These are phyloP conservation scores for Sandelia bainsii DNA, from an alignment of 2,797 vertebrate genomes.

Conservation along the genomic window DNA sequence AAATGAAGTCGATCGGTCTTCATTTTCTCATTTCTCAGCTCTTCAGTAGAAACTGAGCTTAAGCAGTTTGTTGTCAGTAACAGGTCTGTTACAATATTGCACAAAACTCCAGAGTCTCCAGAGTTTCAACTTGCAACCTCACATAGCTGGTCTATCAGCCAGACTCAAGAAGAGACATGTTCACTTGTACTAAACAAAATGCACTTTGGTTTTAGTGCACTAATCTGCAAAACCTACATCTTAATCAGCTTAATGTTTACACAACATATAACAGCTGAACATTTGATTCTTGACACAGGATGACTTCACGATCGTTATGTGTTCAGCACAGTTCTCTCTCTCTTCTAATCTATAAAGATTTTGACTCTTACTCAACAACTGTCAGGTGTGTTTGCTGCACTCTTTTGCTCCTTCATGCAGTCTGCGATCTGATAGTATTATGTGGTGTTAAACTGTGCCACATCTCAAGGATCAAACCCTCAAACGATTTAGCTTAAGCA, in stretches of 20 bases:
- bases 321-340: not conserved
- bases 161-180: not conserved
- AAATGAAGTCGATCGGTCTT: not conserved
- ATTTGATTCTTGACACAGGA: not conserved
- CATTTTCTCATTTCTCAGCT: no score
- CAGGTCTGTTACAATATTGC: not conserved
- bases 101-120: not conserved
- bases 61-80: not conserved
- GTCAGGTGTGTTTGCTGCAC: not conserved
- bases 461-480: slow-evolving; percentile 42
- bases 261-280: not conserved
- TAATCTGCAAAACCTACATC: not conserved
- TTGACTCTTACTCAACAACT: not conserved
- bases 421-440: slow-evolving; percentile 52
- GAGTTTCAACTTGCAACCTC: not conserved
- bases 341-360: slow-evolving; percentile 3
- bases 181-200: slow-evolving; percentile 13
- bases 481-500: slow-evolving; percentile 43
- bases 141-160: not conserved
- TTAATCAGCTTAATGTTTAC: slow-evolving; percentile 8
- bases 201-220: not conserved
- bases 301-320: no score
- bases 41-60: not conserved
- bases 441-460: slow-evolving; percentile 21
- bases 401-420: slow-evolving; percentile 24